Evolutionary conservation across 2,888 invertebrate genomes (phyloP).

Genomic region (Lepetodrilus schrolli): DNA sequence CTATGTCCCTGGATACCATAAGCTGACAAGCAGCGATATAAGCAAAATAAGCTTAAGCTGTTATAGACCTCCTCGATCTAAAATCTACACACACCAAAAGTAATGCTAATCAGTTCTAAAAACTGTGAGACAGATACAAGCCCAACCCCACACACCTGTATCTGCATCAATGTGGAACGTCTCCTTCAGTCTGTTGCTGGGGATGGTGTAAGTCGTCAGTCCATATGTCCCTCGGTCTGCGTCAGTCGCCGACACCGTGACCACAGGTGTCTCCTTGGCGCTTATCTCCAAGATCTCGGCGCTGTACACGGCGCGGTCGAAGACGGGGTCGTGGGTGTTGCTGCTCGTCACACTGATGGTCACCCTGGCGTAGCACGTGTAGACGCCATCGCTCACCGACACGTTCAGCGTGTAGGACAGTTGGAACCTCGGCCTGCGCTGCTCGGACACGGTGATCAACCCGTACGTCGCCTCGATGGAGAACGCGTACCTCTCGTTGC

Average conservation of each 20-base stretch:
- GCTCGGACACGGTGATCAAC: slow-evolving; percentile 83
- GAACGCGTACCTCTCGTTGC: slow-evolving; percentile 80
- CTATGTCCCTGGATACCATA: no score
- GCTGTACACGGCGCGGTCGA: slow-evolving; percentile 85
- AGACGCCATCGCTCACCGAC: slow-evolving; percentile 95
- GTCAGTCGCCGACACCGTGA: slow-evolving; percentile 87
- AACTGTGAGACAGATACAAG: no score
- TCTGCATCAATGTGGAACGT: slow-evolving; percentile 75
- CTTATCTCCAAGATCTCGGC: slow-evolving; percentile 87
- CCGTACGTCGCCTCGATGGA: slow-evolving; percentile 73
- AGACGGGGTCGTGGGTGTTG: slow-evolving; percentile 86
- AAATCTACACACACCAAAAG: no score
- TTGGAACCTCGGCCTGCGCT: slow-evolving; percentile 83
- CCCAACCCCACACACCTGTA: slow-evolving; percentile 73
- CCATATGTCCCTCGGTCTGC: slow-evolving; percentile 83
- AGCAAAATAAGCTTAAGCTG: no score
- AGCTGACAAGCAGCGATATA: no score
- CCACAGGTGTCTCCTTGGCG: slow-evolving; percentile 84
- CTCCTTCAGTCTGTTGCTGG: slow-evolving; percentile 72
- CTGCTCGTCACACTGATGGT: slow-evolving; percentile 73
- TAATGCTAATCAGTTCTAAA: no score
- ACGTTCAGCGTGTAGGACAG: slow-evolving; percentile 86
- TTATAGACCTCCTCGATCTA: no score
- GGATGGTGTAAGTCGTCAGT: slow-evolving; percentile 79
- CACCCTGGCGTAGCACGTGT: slow-evolving; percentile 86